Evolutionary conservation across 1,140 invertebrate genomes (phyloP), one percentile per base, ranked within the genome.

Genomic region (Pseudomyrmex pallidus): DNA sequence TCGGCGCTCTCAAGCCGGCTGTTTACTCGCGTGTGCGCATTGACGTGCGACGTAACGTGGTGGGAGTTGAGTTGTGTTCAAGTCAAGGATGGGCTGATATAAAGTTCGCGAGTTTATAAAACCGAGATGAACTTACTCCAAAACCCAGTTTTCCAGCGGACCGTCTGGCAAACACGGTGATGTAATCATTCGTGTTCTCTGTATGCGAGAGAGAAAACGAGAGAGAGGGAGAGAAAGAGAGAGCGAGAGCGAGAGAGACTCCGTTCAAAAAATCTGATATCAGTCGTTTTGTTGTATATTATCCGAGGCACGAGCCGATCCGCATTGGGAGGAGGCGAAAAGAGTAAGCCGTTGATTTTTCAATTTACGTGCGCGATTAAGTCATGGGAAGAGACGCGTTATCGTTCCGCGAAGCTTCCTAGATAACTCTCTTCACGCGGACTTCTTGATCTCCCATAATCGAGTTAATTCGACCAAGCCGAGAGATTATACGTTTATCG

Each of bases 41-140:
- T 68, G 56, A 85, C 22, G 74, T 52, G 73, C 77, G 12, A 66
- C 84, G 74, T 73, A 85, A 85, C 88, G 84, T 76, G 56, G 74
- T 85, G 86, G 89, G 89, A 82, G 87, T 80, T 83, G 74, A 85
- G 74, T 15, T 22, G 46, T 70, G 70, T 84, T 82, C 35, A 82
- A 74, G 85, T 89, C 87, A 88, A 89, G 87, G 87, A 82, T 89
- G 25, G 35, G 2, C 72, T 25, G 87, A 86, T 84, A 88, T 83
- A 84, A 80, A 88, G 85, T 68, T 77, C 61, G 64, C 12, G 61
- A 54, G 57, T 84, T 88, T 84, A 89, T 70, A 88, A 89, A 89
- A 84, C 87, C 70, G 74, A 74, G 25, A 74, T n/a, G 52, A 67
- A 87, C 76, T 76, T 85, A 76, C 85, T 74, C 63, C 59, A 74